These are phyloP conservation scores for Hemibagrus wyckioides DNA, from an alignment of 2,113 vertebrate genomes.

Conservation along the genomic window DNA sequence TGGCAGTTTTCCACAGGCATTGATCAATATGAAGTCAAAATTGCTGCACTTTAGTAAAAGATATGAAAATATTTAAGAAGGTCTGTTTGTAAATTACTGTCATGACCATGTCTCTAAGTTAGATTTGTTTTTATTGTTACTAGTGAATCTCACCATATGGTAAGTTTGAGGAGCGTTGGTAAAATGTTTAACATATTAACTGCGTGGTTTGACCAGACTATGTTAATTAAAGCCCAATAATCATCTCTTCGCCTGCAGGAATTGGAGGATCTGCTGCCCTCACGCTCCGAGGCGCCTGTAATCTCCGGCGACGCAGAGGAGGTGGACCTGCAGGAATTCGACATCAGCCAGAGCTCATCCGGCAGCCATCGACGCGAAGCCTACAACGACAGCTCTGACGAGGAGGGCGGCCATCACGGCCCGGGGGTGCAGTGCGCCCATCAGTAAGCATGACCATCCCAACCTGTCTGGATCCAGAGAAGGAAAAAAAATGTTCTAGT, in stretches of 20 bases:
- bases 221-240: neutral
- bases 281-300: conserved; percentile 86
- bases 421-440: conserved; percentile 98
- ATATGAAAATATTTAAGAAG: neutral
- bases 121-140: neutral
- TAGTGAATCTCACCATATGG: neutral
- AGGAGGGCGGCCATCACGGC: conserved; percentile 93
- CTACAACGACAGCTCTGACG: conserved; percentile 97
- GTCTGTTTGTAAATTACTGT: neutral
- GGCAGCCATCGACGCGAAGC: conserved; percentile 91
- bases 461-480: conserved; percentile 24
- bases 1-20: neutral
- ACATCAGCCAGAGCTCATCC: conserved; percentile 86
- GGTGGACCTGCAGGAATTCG: conserved; percentile 94
- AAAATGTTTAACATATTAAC: neutral
- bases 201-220: neutral
- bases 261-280: conserved; percentile 93
- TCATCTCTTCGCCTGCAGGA: conserved; percentile 74
- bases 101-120: no score
- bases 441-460: conserved; percentile 74
- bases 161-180: neutral
- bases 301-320: conserved; percentile 91
- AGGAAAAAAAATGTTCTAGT: conserved; percentile 46
- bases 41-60: neutral
- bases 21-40: neutral